phyloP scores from a whole-genome alignment of 2,888 invertebrate species.

The Nephrotoma flavescens region DNA sequence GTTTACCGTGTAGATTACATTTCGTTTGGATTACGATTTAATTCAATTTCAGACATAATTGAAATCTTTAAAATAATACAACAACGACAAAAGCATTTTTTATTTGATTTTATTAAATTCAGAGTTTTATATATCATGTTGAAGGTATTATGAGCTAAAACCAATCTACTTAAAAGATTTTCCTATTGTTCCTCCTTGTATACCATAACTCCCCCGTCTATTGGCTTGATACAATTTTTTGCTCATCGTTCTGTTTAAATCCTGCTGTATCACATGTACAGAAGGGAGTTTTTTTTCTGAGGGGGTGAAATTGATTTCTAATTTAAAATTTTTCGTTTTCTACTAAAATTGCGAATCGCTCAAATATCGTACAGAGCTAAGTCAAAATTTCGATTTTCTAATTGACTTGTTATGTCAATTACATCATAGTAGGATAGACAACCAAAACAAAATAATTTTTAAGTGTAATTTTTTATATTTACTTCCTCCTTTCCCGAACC shows the following conservation, averaged over 20 bases:
- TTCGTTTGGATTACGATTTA: background rate
- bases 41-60: background rate
- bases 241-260: background rate
- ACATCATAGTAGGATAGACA: background rate
- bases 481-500: background rate
- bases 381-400: background rate
- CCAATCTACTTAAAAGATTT: background rate
- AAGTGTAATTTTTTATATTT: background rate
- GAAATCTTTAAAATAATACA: background rate
- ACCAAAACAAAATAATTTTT: background rate
- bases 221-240: background rate
- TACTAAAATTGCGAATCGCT: background rate
- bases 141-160: background rate
- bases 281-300: background rate
- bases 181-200: background rate
- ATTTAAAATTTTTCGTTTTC: background rate
- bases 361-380: background rate
- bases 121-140: background rate
- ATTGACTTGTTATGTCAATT: background rate
- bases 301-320: background rate
- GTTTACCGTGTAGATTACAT: too few relatives aligned
- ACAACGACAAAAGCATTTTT: background rate
- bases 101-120: background rate
- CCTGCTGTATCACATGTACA: background rate
- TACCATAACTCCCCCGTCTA: background rate